These are phyloP conservation scores for Anoura caudifer DNA, from an alignment of 2,113 vertebrate species.

Conservation along the genomic window DNA sequence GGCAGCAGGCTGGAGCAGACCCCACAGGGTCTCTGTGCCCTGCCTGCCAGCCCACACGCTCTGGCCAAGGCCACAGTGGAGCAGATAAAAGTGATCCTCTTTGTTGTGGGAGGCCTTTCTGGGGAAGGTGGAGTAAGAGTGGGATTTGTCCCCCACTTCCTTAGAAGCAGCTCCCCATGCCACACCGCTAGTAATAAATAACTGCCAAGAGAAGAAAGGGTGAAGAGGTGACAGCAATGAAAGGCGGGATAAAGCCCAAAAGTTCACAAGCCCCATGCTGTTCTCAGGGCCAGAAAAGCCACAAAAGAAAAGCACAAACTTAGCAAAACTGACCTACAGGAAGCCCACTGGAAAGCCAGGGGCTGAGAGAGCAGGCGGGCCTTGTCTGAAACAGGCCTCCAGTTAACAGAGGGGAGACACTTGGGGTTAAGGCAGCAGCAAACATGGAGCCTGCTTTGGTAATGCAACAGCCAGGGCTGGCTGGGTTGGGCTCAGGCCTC, in stretches of 20 bases:
- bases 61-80: not conserved
- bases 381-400: constrained; percentile 36
- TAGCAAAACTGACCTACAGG: constrained; percentile 45
- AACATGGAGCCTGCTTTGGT: constrained; percentile 70
- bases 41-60: not conserved
- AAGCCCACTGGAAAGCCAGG: constrained; percentile 13
- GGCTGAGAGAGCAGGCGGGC: constrained; percentile 31
- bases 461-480: constrained; percentile 43
- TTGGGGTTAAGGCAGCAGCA: constrained; percentile 79
- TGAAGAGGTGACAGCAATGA: not conserved
- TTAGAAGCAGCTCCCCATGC: constrained; percentile 35
- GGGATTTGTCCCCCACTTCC: constrained; percentile 23
- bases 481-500: not conserved
- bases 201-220: not conserved
- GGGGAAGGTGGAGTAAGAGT: not conserved
- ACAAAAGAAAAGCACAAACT: constrained; percentile 53
- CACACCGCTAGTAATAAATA: constrained; percentile 66
- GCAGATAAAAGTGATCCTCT: constrained; percentile 5
- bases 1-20: not conserved
- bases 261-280: constrained; percentile 60
- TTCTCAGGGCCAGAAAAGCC: constrained; percentile 59
- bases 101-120: constrained; percentile 11
- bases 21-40: not conserved
- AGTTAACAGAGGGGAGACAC: constrained; percentile 49
- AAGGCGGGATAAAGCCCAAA: constrained; percentile 1